Base-by-base conservation (phyloP, 2,113 vertebrate species). In the Eudorcas thomsonii region DNA sequence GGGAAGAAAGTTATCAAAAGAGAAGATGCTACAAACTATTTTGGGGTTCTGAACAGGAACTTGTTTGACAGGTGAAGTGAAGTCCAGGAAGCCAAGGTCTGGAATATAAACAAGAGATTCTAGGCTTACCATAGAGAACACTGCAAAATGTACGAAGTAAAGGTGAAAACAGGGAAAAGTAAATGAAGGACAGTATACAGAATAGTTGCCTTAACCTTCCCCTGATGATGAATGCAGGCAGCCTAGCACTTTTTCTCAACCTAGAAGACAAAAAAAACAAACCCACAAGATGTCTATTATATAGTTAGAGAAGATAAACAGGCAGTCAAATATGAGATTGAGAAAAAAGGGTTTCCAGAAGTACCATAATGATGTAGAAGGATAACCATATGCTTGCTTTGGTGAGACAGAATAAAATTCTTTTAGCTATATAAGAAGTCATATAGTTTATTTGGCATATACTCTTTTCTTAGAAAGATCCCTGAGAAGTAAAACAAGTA, bases 401-500 rank as follows among this genome's bases (percentile, higher is more conserved):
- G 33, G 26, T 60, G 28, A 62, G n/a, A 17, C n/a, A 78, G 21
- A 87, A 86, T 64, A 95, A 86, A 90, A 80, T 67, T 71, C 26
- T 48, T 80, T 92, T 93, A 13, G 50, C 30, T 8, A 90, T 36
- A 28, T 28, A 77, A 59, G 12, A 80, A 82, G 80, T n/a, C 62
- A 45, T 25, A 45, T 28, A 43, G 45, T 77, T 87, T 96, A 92
- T 21, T 8, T 87, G 33, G 48, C 43, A 62, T 15, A 88, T n/a
- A 12, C 2, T 10, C 28, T 57, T 86, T 86, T 77, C 55, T 62
- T 62, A 80, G 67, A 81, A 90, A 80, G 39, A 91, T 28, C 19
- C 74, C 64, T 93, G 96, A 85, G 59, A 89, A 80, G n/a, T n/a
- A n/a, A n/a, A n/a, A n/a, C n/a, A n/a, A 25, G 17, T 91, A 85